These are phyloP conservation scores for Turdus rufiventris DNA, from an alignment of 2,113 vertebrate genomes.

Conservation along the genomic window DNA sequence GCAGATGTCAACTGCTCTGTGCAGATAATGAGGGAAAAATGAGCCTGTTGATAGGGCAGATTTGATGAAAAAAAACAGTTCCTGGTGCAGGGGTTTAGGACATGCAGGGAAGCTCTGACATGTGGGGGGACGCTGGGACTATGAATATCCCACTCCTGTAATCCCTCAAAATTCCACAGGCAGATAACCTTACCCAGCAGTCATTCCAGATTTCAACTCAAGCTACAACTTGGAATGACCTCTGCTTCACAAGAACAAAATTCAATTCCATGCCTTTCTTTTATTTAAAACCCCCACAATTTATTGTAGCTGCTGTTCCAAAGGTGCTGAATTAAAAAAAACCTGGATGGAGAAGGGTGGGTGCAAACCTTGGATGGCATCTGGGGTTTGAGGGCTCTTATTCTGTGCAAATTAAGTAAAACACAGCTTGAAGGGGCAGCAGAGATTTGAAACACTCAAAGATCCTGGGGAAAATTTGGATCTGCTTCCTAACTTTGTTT, in stretches of 20 bases:
- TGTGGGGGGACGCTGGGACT: rapidly evolving
- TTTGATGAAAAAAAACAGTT: not conserved
- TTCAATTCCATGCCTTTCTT: not conserved
- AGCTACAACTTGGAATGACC: not conserved
- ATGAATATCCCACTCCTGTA: rapidly evolving
- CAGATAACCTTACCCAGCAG: not conserved
- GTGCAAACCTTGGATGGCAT: not conserved
- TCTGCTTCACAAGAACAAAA: not conserved
- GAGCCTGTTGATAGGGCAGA: not conserved
- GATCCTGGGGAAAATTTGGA: not conserved
- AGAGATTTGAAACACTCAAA: not conserved
- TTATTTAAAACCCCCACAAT: rapidly evolving
- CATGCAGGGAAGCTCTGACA: not conserved
- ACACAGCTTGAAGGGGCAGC: not conserved
- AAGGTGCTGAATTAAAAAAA: not conserved
- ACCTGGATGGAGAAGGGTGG: not conserved
- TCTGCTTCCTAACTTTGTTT: not conserved
- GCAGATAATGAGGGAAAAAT: not conserved
- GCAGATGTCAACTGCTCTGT: not conserved
- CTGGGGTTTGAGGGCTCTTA: not conserved
- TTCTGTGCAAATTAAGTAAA: not conserved
- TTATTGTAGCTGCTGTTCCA: not conserved
- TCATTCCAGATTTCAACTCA: not conserved
- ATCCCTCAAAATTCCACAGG: not conserved
- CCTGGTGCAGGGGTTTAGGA: not conserved